Base-by-base conservation (phyloP, 2,888 invertebrate species). In the Oconnorella tubifera region DNA sequence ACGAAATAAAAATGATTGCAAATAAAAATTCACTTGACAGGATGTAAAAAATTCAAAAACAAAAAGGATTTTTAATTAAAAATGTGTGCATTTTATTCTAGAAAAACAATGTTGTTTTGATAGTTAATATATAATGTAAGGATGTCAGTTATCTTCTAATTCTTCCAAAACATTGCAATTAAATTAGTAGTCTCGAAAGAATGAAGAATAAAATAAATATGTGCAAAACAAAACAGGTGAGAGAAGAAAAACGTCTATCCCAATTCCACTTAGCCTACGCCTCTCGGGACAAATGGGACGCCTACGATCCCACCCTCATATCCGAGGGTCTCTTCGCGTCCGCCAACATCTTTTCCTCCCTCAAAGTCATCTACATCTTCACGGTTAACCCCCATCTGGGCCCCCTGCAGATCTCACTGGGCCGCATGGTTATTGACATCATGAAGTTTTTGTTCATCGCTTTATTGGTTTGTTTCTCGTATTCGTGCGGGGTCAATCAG, bases 291-390 rank as follows among this genome's bases (percentile, higher is more conserved):
- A 86, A 92, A 73, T 98, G 98, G 97, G 94, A 97, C 83, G 90
- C 96, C 4, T 97, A 94, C 91, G 98, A 98, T 83, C 98, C 98
- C 23, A 97, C 96, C 89, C 87, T 98, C 74, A 91, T 97, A 33
- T 77, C 82, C 0, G 82, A 82, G 69, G 80, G 80, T 27, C 87
- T 98, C 62, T 98, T 98, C 84, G 97, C 98, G 23, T 95, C 97
- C 25, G 98, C 98, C 72, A 99, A 98, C 84, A 98, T 98, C 83
- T 93, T 82, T 86, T 92, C 92, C 80, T 92, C 93, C 2, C 83
- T 96, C 66, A 96, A 96, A 83, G 82, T 95, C 78, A 90, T 95
- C 29, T 92, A 94, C 80, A 85, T 94, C 75, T 94, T 94, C 83
- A 93, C 92, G 62, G 91, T 94, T 75, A 93, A 93, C 84, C 93